Conservation (phyloP, 2,113 vertebrate genomes). For the Pteropus alecto region DNA sequence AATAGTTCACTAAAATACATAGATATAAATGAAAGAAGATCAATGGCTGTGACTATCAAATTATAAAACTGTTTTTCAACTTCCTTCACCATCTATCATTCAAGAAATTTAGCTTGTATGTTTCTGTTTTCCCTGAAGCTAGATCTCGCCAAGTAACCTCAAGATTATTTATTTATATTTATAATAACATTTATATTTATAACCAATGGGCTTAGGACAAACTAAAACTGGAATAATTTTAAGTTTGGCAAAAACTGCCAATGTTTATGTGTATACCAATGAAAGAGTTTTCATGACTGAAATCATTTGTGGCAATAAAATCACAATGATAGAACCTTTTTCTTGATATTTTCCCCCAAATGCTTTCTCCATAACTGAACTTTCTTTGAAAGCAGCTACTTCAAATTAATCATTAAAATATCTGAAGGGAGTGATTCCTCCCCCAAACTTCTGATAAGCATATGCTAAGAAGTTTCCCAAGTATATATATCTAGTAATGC, state of each 20-base stretch:
- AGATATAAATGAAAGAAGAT: background rate
- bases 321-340: background rate
- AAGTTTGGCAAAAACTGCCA: background rate
- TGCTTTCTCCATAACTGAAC: background rate
- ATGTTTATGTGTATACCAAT: background rate
- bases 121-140: slow-evolving; percentile 8
- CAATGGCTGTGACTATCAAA: background rate
- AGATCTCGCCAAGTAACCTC: background rate
- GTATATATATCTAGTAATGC: background rate
- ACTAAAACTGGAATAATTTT: background rate
- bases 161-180: background rate
- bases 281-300: background rate
- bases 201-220: background rate
- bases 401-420: background rate
- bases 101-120: background rate
- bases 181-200: background rate
- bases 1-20: background rate
- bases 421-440: background rate
- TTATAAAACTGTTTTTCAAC: background rate
- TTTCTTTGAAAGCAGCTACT: background rate
- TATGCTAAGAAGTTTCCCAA: background rate
- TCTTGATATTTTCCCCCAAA: background rate
- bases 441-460: background rate
- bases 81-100: background rate
- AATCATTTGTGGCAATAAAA: background rate